Evolutionary conservation across 2,113 vertebrate species (phyloP), one percentile per base, ranked within the genome.

Genomic region (Sceloporus undulatus): DNA sequence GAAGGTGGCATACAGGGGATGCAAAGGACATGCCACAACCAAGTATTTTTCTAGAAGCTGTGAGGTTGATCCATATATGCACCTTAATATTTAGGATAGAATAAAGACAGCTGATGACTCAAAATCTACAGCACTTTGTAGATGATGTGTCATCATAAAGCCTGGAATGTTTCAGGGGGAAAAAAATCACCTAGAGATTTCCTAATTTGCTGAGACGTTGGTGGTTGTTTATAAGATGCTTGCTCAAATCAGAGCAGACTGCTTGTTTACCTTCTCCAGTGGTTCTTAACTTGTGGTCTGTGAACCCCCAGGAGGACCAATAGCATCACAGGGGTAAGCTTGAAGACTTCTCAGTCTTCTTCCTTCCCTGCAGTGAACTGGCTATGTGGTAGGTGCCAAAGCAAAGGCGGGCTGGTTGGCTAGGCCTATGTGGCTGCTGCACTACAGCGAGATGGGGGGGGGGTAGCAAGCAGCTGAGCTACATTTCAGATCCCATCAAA

Each of bases 101-200:
- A 9, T 0, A 5, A 66, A 75, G 1, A 0, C 0, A 0, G 0
- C 48, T 7, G 1, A n/a, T 0, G 1, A 34, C 8, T 1, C 0
- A 5, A 52, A 83, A 65, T 77, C 6, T 0, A 0, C 10, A 40
- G 66, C 1, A 71, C 10, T 56, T 40, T 78, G 42, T 78, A 18
- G 48, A 42, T 16, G 42, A 54, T 54, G 42, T 34, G 27, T 2
- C 6, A 27, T 18, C 1, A 29, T 40, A 23, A 74, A 7, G 10
- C 3, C 23, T 87, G 62, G 71, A 82, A 74, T n/a, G 34, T 82
- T 70, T 68, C 77, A 70, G 80, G 34, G 34, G 34, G 1, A 48
- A 48, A 70, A 88, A 68, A 19, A 1, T 59, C 80, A 27, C n/a
- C 16, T 82, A 70, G 11, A 42, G 25, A 66, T 42, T 40, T 65